phyloP scores from a whole-genome alignment of 2,797 vertebrate species.

The Aeoliscus strigatus region DNA sequence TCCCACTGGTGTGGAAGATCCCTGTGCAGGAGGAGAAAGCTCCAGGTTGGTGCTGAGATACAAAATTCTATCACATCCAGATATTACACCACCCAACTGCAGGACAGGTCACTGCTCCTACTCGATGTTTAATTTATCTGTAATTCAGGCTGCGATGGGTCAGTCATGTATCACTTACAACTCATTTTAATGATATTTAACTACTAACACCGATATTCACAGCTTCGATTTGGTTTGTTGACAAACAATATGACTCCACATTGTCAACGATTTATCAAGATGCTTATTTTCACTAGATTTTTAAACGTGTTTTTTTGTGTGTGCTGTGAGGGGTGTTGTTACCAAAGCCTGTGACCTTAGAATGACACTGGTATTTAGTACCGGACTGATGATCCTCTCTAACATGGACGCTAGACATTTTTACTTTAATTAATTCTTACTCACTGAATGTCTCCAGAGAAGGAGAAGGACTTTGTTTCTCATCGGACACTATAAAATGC shows the following conservation, averaged over 20 bases:
- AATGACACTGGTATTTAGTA: slow-evolving; percentile 67
- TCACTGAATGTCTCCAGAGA: slow-evolving; percentile 31
- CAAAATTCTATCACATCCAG: neutral
- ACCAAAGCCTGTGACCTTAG: slow-evolving; percentile 50
- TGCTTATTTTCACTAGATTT: too few species aligned
- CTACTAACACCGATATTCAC: too few species aligned
- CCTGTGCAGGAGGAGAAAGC: slow-evolving; percentile 91
- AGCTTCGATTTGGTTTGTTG: too few species aligned
- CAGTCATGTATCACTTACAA: too few species aligned
- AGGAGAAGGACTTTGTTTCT: slow-evolving; percentile 7
- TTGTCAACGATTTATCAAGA: too few species aligned
- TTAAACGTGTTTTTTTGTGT: too few species aligned
- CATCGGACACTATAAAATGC: neutral
- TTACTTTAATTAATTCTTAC: slow-evolving; percentile 68
- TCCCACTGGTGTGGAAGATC: slow-evolving; percentile 97
- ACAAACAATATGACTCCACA: too few species aligned
- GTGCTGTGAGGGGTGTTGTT: too few species aligned
- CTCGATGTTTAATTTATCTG: too few species aligned
- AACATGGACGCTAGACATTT: slow-evolving; percentile 70
- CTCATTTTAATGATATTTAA: too few species aligned
- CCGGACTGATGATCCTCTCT: slow-evolving; percentile 61
- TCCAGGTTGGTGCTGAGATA: slow-evolving; percentile 72
- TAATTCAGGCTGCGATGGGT: too few species aligned
- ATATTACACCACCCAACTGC: slow-evolving; percentile 4
- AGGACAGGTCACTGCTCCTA: slow-evolving; percentile 3